phyloP scores from a whole-genome alignment of 2,888 invertebrate genomes.

The Protonemura montana region DNA sequence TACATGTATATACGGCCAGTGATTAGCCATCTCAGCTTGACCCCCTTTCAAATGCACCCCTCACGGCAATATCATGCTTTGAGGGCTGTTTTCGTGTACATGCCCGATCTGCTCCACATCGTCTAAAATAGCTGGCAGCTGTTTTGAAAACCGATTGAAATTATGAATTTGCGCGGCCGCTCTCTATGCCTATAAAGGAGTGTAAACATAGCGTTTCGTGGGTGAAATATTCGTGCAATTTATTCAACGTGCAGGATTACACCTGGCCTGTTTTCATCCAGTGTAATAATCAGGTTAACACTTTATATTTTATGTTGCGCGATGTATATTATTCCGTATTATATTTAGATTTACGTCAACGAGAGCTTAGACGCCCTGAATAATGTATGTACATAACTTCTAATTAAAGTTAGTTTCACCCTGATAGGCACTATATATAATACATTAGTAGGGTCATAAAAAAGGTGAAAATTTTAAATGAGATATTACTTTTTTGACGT shows the following conservation, averaged over 20 bases:
- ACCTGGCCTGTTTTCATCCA: background rate
- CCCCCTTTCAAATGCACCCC: background rate
- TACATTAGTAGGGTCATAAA: background rate
- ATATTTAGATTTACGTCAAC: conserved; percentile 7
- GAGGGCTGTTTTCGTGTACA: background rate
- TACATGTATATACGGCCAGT: background rate
- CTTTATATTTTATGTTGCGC: conserved; percentile 7
- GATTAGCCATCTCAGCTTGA: conserved; percentile 8
- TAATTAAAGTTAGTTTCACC: conserved; percentile 7
- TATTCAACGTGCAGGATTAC: background rate
- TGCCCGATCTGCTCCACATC: background rate
- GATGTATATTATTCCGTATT: background rate
- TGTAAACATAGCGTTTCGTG: background rate
- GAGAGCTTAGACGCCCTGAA: background rate
- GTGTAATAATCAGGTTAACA: background rate
- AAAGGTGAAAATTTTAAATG: background rate
- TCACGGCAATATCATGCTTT: background rate
- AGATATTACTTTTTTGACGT: no score
- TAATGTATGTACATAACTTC: background rate
- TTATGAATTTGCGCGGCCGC: background rate
- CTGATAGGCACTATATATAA: background rate
- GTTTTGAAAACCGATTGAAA: background rate
- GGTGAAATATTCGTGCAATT: background rate
- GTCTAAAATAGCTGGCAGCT: background rate
- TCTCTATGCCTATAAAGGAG: background rate